Conservation (phyloP, 2,888 invertebrate species). For the Caenorhabditis sinica region DNA sequence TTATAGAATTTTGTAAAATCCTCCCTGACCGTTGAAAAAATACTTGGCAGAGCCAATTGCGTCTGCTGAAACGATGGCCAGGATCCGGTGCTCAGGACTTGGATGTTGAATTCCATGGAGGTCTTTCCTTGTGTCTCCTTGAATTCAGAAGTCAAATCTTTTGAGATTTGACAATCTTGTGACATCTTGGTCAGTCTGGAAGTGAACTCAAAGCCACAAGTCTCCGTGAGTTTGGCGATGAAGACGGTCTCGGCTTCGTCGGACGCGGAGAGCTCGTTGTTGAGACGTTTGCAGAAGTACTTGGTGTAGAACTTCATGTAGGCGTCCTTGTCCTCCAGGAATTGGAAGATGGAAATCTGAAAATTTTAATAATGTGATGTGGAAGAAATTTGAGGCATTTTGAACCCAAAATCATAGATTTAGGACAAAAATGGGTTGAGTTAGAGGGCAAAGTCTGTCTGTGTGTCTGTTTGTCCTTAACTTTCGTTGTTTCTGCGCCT, state of each 20-base stretch:
- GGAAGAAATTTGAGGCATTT: too few species aligned
- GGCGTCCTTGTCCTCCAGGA: conserved; percentile 99
- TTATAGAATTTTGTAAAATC: background rate
- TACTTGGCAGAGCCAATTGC: background rate
- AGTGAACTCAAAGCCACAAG: conserved; percentile 99
- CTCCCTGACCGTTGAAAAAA: background rate
- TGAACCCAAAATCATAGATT: too few species aligned
- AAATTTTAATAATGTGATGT: conserved; percentile 78
- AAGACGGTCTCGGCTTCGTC: conserved; percentile 99
- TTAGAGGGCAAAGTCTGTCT: too few species aligned
- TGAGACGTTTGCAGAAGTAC: conserved; percentile 95
- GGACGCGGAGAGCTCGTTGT: conserved; percentile 97
- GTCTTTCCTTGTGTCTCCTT: conserved; percentile 85
- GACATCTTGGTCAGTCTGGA: conserved; percentile 99
- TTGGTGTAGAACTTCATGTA: conserved; percentile 96
- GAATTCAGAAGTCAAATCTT: conserved; percentile 84
- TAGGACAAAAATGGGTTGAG: too few species aligned
- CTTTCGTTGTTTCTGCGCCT: too few species aligned
- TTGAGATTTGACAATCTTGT: conserved; percentile 97
- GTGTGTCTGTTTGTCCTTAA: too few species aligned
- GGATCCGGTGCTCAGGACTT: background rate
- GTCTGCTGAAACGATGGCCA: background rate
- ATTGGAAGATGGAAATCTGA: conserved; percentile 99
- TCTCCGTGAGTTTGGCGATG: conserved; percentile 98
- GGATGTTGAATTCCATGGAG: background rate